Evolutionary conservation across 2,797 vertebrate genomes (phyloP).

Genomic region (Pipistrellus nathusii): DNA sequence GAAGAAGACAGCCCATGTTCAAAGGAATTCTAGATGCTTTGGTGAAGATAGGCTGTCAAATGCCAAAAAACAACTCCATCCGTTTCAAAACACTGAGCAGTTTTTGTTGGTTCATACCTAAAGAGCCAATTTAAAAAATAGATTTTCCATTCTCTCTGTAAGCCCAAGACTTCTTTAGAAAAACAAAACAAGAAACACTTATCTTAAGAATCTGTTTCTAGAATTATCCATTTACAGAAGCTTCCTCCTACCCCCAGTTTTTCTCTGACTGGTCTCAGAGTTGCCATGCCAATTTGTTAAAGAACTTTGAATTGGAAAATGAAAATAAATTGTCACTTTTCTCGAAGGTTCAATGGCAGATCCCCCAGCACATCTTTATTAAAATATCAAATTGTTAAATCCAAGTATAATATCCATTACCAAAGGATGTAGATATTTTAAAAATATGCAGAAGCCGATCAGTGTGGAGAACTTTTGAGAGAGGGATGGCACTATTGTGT

Average conservation of each 20-base stretch:
- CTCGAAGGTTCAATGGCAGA: constrained; percentile 61
- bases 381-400: constrained; percentile 64
- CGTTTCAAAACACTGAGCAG: constrained; percentile 61
- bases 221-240: constrained; percentile 50
- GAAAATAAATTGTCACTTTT: constrained; percentile 69
- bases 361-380: constrained; percentile 51
- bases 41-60: constrained; percentile 56
- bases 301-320: constrained; percentile 66
- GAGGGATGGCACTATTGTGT: background rate
- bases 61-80: constrained; percentile 52
- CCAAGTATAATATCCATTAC: constrained; percentile 54
- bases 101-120: constrained; percentile 56
- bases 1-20: constrained; percentile 34
- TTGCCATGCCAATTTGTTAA: constrained; percentile 70
- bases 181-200: constrained; percentile 57
- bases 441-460: constrained; percentile 44
- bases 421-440: constrained; percentile 45
- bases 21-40: constrained; percentile 63
- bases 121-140: constrained; percentile 50
- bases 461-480: background rate
- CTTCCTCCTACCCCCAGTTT: constrained; percentile 11
- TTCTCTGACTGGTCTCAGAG: constrained; percentile 62
- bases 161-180: constrained; percentile 57
- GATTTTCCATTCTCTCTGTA: constrained; percentile 38
- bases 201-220: constrained; percentile 55